These are phyloP conservation scores for Masnerella sp. DNA, from an alignment of 2,888 invertebrate genomes.

Conservation along the genomic window DNA sequence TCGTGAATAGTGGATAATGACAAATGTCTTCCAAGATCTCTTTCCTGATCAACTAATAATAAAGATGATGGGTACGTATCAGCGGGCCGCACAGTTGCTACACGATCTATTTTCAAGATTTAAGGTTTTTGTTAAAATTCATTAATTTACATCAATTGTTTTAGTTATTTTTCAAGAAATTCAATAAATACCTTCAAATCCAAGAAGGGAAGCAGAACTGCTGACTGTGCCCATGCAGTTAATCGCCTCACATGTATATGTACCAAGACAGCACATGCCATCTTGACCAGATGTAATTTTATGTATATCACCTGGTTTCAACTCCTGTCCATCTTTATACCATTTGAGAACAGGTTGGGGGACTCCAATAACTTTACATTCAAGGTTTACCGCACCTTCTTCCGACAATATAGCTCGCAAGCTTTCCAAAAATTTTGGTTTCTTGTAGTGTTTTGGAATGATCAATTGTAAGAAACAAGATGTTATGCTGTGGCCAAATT, in stretches of 20 bases:
- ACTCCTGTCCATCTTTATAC: slow-evolving; percentile 94
- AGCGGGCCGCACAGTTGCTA: slow-evolving; percentile 6
- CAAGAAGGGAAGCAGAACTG: slow-evolving; percentile 91
- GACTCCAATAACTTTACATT: slow-evolving; percentile 95
- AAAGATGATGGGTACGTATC: slow-evolving; percentile 40
- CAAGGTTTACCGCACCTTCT: slow-evolving; percentile 93
- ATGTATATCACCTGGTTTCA: slow-evolving; percentile 94
- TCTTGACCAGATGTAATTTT: slow-evolving; percentile 93
- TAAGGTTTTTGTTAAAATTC: neutral
- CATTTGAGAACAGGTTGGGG: slow-evolving; percentile 93
- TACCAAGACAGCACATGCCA: slow-evolving; percentile 92
- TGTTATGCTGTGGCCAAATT: slow-evolving; percentile 92
- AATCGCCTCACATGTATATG: slow-evolving; percentile 93
- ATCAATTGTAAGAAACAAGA: slow-evolving; percentile 90
- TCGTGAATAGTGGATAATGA: slow-evolving; percentile 94
- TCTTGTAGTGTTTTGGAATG: slow-evolving; percentile 93
- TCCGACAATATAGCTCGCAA: slow-evolving; percentile 91
- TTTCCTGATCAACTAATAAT: slow-evolving; percentile 74
- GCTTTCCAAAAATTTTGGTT: slow-evolving; percentile 91
- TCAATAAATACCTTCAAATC: slow-evolving; percentile 92
- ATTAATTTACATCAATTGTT: neutral
- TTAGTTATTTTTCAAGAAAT: too few relatives aligned
- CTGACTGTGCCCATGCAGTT: slow-evolving; percentile 95
- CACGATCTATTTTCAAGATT: slow-evolving; percentile 35
- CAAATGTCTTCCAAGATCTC: slow-evolving; percentile 84